Evolutionary conservation across 2,888 invertebrate species (phyloP).

Genomic region (Lathronympha strigana): DNA sequence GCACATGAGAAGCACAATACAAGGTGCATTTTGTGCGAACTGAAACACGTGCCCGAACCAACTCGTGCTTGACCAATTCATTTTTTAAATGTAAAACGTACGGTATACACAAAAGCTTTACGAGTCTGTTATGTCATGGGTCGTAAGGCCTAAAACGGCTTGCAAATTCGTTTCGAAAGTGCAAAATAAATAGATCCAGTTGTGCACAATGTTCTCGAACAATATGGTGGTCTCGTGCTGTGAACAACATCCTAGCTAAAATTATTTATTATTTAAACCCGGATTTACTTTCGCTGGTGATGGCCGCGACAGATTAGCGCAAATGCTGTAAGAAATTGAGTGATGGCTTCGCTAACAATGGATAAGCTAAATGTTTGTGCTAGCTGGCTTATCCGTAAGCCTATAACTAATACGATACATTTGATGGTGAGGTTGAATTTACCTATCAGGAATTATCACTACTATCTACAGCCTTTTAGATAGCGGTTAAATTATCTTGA

Average conservation of each 20-base stretch:
- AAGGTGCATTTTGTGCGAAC: background rate
- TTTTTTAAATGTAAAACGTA: slow-evolving; percentile 1
- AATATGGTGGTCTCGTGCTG: slow-evolving; percentile 64
- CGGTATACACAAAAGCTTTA: slow-evolving; percentile 6
- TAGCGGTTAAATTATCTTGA: too few species aligned
- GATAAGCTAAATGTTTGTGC: slow-evolving; percentile 23
- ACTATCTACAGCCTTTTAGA: too few species aligned
- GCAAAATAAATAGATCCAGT: slow-evolving; percentile 41
- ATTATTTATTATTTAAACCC: slow-evolving; percentile 77
- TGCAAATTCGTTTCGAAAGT: slow-evolving; percentile 34
- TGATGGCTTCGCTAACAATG: slow-evolving; percentile 43
- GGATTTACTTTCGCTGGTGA: slow-evolving; percentile 75
- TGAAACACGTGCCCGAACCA: slow-evolving; percentile 13
- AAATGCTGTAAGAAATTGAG: slow-evolving; percentile 51
- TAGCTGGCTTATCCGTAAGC: background rate
- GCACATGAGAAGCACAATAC: background rate
- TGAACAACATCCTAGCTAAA: slow-evolving; percentile 78
- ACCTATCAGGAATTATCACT: too few species aligned
- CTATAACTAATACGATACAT: too few species aligned
- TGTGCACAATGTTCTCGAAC: slow-evolving; percentile 44
- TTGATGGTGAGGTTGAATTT: too few species aligned
- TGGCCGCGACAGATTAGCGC: slow-evolving; percentile 56
- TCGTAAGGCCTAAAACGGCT: slow-evolving; percentile 36
- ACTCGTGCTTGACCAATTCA: slow-evolving; percentile 19
- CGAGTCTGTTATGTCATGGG: slow-evolving; percentile 32